phyloP scores from a whole-genome alignment of 2,797 vertebrate genomes.

The Hydrophis major region DNA sequence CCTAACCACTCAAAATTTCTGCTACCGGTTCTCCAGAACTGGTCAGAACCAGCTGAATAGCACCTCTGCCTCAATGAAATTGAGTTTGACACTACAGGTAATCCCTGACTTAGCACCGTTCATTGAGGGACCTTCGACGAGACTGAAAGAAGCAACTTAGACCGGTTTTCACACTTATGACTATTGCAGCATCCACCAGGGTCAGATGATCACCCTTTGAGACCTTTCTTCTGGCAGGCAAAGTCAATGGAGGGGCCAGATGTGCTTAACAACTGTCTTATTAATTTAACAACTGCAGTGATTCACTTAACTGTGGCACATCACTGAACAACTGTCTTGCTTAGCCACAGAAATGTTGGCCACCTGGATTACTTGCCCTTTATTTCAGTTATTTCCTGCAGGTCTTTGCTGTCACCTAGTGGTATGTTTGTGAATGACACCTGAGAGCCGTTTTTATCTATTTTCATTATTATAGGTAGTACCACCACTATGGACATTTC shows the following conservation, averaged over 20 bases:
- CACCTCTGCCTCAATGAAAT: no score
- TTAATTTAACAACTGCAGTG: background rate
- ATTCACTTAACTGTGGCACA: background rate
- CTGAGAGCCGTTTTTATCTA: background rate
- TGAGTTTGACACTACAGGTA: no score
- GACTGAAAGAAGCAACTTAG: background rate
- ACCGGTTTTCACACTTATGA: background rate
- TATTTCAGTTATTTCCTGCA: background rate
- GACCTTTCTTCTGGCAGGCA: background rate
- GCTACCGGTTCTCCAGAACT: no score
- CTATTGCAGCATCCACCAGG: background rate
- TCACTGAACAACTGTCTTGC: background rate
- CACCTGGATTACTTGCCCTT: fast-evolving
- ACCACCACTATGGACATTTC: no score
- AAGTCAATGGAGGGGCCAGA: background rate
- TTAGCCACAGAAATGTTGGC: background rate
- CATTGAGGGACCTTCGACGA: background rate
- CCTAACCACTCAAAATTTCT: no score
- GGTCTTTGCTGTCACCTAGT: background rate
- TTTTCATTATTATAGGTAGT: background rate
- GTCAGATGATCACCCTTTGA: background rate
- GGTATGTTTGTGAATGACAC: background rate
- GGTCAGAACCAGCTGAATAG: no score
- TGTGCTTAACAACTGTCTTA: background rate
- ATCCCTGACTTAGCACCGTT: background rate